A percentile compares a stretch with the other conserved stretches of the same genome.
Evolutionary conservation across 2,797 vertebrate genomes (phyloP).

Genomic region (Argya squamiceps): DNA sequence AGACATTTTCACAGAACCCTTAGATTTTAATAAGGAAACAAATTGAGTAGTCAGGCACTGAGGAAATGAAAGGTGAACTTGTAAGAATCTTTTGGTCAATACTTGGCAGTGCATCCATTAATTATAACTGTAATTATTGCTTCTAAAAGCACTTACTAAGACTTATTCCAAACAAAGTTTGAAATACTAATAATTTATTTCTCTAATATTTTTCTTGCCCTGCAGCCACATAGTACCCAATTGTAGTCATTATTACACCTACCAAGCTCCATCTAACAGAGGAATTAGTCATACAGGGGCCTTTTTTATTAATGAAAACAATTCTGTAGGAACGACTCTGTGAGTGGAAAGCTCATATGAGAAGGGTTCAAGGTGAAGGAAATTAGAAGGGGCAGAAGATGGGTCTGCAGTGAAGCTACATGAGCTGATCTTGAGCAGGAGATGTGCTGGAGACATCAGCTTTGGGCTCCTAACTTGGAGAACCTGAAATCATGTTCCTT

Average conservation of each 20-base stretch:
- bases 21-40: conserved; percentile 32
- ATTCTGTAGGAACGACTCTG: not conserved
- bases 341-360: not conserved
- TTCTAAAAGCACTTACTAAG: conserved; percentile 1
- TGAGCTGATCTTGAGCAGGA: not conserved
- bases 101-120: conserved; percentile 6
- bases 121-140: conserved; percentile 33
- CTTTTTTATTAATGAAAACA: not conserved
- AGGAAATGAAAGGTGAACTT: conserved; percentile 41
- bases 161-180: not conserved
- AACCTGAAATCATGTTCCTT: not conserved
- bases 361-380: not conserved
- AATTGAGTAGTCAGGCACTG: not conserved
- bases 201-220: not conserved
- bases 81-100: conserved; percentile 29
- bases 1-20: not conserved
- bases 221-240: not conserved
- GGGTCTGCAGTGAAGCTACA: not conserved
- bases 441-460: not conserved
- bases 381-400: not conserved
- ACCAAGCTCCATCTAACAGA: not conserved
- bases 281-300: not conserved
- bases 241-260: not conserved
- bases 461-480: not conserved
- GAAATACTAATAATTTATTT: not conserved